Evolutionary conservation across 2,797 vertebrate genomes (phyloP).

Genomic region (Cottoperca gobio): DNA sequence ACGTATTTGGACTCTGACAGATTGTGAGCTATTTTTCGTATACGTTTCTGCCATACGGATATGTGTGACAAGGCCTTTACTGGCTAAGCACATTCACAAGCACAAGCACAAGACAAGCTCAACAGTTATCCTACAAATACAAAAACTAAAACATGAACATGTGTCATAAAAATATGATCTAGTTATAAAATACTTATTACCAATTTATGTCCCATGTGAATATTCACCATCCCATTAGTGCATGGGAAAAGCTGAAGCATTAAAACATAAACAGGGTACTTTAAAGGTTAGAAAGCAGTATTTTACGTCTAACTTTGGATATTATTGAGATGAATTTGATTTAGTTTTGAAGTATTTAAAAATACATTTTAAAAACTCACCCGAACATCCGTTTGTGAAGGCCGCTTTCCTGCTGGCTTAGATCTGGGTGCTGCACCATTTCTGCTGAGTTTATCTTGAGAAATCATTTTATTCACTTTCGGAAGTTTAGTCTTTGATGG

Average conservation of each 20-base stretch:
- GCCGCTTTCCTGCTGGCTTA: background rate
- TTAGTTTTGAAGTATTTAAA: background rate
- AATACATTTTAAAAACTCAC: conserved; percentile 54
- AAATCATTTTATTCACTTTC: background rate
- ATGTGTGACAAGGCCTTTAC: too few species aligned
- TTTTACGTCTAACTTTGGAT: background rate
- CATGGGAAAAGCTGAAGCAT: conserved; percentile 47
- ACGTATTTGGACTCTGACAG: too few species aligned
- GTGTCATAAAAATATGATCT: background rate
- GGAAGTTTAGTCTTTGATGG: conserved; percentile 8
- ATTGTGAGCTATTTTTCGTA: too few species aligned
- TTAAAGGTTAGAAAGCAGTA: background rate
- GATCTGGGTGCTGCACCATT: background rate
- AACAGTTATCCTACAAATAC: background rate
- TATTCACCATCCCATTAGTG: conserved; percentile 34
- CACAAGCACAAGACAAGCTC: conserved; percentile 5
- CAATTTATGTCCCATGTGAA: conserved; percentile 43
- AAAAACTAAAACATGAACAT: background rate
- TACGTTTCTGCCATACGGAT: too few species aligned
- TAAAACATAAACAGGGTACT: conserved; percentile 12
- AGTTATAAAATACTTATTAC: conserved; percentile 45
- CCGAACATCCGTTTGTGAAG: conserved; percentile 14
- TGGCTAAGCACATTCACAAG: conserved; percentile 5
- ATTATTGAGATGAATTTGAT: background rate
- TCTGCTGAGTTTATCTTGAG: background rate